A percentile compares a stretch with the other conserved stretches of the same genome.
These are phyloP conservation scores for Tetraodon nigroviridis DNA, from an alignment of 2,113 vertebrate genomes.

Conservation along the genomic window DNA sequence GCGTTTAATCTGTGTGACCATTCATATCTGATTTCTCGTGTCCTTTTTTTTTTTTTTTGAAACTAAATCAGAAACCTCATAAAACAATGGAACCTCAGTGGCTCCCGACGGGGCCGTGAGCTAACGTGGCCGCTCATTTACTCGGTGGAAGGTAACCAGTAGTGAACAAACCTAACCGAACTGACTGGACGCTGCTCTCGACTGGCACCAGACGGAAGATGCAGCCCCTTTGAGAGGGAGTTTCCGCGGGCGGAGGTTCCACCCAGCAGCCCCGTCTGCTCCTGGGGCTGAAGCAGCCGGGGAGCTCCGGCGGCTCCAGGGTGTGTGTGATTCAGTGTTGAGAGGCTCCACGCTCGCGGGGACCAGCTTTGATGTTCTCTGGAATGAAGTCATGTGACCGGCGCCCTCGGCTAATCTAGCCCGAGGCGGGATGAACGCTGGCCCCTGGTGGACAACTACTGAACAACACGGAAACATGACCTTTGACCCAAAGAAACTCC, in stretches of 20 bases:
- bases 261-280: no score
- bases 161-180: slow-evolving; percentile 17
- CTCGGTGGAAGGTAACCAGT: not conserved
- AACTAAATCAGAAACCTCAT: slow-evolving; percentile 65
- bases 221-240: not conserved
- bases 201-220: slow-evolving; percentile 47
- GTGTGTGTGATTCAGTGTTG: no score
- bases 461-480: no score
- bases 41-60: slow-evolving; percentile 37
- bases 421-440: no score
- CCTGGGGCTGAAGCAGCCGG: no score
- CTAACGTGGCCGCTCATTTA: slow-evolving; percentile 6
- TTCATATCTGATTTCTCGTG: slow-evolving; percentile 35
- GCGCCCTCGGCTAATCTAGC: no score
- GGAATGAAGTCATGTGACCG: no score
- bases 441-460: no score
- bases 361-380: no score
- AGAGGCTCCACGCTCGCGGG: no score
- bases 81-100: slow-evolving; percentile 68
- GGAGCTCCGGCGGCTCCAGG: no score
- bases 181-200: slow-evolving; percentile 23
- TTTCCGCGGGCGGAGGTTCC: not conserved
- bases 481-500: slow-evolving; percentile 4
- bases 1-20: slow-evolving; percentile 19
- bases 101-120: slow-evolving; percentile 49